A percentile compares a stretch with the other conserved stretches of the same genome.
Conservation (phyloP, 2,888 invertebrate species). For the Gymnosoma rotundatum region DNA sequence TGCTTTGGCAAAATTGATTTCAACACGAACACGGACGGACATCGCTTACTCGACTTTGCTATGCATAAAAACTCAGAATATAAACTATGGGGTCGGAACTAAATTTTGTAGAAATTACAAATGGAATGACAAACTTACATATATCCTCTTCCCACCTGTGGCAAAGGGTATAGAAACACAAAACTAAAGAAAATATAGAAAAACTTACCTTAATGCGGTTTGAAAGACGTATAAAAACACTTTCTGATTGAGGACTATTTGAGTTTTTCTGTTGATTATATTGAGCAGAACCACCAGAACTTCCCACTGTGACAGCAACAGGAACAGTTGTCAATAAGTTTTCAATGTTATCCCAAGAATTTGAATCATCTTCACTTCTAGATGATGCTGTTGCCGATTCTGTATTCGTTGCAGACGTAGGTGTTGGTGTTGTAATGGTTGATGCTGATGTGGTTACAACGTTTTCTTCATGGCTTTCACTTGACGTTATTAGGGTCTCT, state of each 20-base stretch:
- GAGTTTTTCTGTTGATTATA: slow-evolving; percentile 69
- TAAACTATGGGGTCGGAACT: too few species aligned
- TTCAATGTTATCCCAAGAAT: slow-evolving; percentile 80
- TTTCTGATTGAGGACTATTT: slow-evolving; percentile 89
- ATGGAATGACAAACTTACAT: too few species aligned
- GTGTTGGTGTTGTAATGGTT: slow-evolving; percentile 36
- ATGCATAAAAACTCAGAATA: too few species aligned
- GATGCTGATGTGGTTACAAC: slow-evolving; percentile 6
- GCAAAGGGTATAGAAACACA: too few species aligned
- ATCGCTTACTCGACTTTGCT: too few species aligned
- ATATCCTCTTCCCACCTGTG: too few species aligned
- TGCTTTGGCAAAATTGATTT: too few species aligned
- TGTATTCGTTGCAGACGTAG: slow-evolving; percentile 33
- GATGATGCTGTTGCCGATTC: slow-evolving; percentile 53
- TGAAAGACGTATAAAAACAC: slow-evolving; percentile 96
- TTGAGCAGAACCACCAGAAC: slow-evolving; percentile 59
- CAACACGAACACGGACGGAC: too few species aligned
- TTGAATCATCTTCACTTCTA: slow-evolving; percentile 72
- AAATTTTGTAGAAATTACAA: too few species aligned
- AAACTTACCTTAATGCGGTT: slow-evolving; percentile 94
- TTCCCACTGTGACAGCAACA: slow-evolving; percentile 73
- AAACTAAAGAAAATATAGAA: background rate
- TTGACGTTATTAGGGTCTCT: slow-evolving; percentile 24
- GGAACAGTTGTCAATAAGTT: slow-evolving; percentile 76
- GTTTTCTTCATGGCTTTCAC: slow-evolving; percentile 44